Evolutionary conservation across 2,797 vertebrate genomes (phyloP).

Genomic region (Xenops minutus): DNA sequence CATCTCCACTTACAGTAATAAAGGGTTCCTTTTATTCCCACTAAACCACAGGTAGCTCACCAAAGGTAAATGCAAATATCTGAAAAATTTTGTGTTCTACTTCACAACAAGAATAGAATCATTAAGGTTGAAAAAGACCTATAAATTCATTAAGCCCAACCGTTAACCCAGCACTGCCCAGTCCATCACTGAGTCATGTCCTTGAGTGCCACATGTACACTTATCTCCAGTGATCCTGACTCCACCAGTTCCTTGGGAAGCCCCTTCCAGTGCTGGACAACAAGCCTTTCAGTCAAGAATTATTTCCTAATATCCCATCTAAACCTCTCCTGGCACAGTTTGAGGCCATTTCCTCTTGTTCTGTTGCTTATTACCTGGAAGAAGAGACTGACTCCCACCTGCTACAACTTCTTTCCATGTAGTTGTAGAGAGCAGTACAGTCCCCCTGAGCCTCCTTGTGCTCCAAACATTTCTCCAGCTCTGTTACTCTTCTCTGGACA

Average conservation of each 20-base stretch:
- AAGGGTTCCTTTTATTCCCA: not conserved
- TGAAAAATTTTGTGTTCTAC: not conserved
- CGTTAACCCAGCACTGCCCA: not conserved
- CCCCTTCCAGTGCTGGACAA: not conserved
- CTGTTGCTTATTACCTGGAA: accelerated
- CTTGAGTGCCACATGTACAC: not conserved
- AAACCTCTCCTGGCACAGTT: not conserved
- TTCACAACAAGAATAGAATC: not conserved
- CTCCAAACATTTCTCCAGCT: not conserved
- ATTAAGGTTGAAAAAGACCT: not conserved
- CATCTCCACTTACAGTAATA: not conserved
- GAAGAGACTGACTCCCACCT: accelerated
- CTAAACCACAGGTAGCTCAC: not conserved
- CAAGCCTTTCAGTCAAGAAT: not conserved
- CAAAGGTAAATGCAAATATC: not conserved
- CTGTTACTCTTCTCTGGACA: not conserved
- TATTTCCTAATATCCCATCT: not conserved
- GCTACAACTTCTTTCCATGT: not conserved
- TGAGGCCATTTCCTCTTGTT: accelerated
- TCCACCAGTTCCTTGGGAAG: not conserved
- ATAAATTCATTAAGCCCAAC: not conserved
- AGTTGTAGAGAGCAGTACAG: accelerated
- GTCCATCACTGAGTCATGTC: not conserved
- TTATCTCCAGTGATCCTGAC: not conserved
- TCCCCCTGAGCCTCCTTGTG: not conserved